These are phyloP conservation scores for Tokudaia muenninki DNA, from an alignment of 2,797 vertebrate species.

Conservation along the genomic window DNA sequence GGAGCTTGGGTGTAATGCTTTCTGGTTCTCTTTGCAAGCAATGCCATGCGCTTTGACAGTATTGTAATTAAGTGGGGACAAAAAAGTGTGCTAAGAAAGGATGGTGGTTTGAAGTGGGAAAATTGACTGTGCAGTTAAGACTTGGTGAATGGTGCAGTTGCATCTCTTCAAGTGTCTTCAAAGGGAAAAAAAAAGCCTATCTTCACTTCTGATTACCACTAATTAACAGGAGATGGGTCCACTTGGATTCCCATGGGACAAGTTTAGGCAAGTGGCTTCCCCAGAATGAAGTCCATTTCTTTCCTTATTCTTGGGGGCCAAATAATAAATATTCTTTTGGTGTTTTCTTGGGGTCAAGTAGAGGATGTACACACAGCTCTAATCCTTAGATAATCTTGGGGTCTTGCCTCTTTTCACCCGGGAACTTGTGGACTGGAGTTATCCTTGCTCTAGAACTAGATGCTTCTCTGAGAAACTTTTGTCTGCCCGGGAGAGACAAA, in stretches of 20 bases:
- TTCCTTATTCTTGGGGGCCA: slow-evolving; percentile 86
- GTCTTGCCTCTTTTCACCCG: slow-evolving; percentile 73
- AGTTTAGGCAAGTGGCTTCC: slow-evolving; percentile 86
- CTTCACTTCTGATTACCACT: slow-evolving; percentile 86
- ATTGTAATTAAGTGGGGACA: slow-evolving; percentile 89
- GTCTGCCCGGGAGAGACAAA: neutral
- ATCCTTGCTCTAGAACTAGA: slow-evolving; percentile 79
- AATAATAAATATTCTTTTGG: slow-evolving; percentile 84
- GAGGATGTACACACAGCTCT: slow-evolving; percentile 79
- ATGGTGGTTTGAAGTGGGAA: slow-evolving; percentile 88
- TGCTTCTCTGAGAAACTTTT: slow-evolving; percentile 52
- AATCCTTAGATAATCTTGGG: slow-evolving; percentile 80
- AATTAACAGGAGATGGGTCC: slow-evolving; percentile 89
- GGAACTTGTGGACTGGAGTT: slow-evolving; percentile 81
- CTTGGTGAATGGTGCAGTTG: slow-evolving; percentile 83
- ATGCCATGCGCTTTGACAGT: slow-evolving; percentile 85
- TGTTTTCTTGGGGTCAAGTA: slow-evolving; percentile 76
- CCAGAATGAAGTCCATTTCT: slow-evolving; percentile 82
- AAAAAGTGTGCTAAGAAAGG: slow-evolving; percentile 84
- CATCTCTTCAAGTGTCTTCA: slow-evolving; percentile 84
- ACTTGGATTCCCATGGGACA: slow-evolving; percentile 85
- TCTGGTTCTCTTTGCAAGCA: slow-evolving; percentile 81
- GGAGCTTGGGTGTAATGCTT: slow-evolving; percentile 68
- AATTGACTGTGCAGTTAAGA: slow-evolving; percentile 87
- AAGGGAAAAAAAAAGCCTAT: slow-evolving; percentile 56